Percentiles rank a stretch among this genome's conserved stretches.
These are phyloP conservation scores for Falco biarmicus DNA, from an alignment of 2,797 vertebrate species.

Conservation along the genomic window DNA sequence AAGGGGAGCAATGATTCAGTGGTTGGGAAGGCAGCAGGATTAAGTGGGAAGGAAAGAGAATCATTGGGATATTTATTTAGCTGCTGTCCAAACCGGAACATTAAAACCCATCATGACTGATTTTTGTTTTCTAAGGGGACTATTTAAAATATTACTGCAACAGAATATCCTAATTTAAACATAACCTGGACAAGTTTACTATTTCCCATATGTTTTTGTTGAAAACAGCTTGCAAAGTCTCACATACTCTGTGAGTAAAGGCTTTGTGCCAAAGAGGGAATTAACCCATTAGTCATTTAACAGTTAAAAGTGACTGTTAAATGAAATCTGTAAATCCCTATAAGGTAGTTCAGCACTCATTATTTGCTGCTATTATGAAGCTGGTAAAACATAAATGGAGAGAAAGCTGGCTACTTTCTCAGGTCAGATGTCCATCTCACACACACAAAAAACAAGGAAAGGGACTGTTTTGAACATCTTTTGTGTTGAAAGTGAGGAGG, in stretches of 20 bases:
- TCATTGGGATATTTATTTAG: not conserved
- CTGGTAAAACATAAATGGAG: not conserved
- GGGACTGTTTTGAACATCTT: not conserved
- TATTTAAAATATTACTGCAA: not conserved
- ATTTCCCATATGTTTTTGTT: conserved; percentile 34
- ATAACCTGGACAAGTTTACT: conserved; percentile 40
- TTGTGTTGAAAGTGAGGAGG: not conserved
- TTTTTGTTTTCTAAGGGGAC: not conserved
- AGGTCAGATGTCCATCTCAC: not conserved
- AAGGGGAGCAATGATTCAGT: not conserved
- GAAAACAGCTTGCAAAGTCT: conserved; percentile 45
- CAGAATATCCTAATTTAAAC: conserved; percentile 19
- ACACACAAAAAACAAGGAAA: not conserved
- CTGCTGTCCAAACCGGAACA: not conserved
- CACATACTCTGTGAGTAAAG: not conserved
- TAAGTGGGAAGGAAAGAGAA: conserved; percentile 8
- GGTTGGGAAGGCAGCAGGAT: not conserved
- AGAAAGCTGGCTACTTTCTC: not conserved
- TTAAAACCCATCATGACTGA: not conserved
- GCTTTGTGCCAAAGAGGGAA: conserved; percentile 21
- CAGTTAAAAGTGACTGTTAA: conserved; percentile 25
- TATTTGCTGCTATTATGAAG: not conserved
- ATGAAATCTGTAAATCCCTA: not conserved
- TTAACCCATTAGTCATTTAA: conserved; percentile 53
- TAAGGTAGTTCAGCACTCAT: not conserved